Conservation (phyloP, 2,113 vertebrate genomes). For the Bos javanicus region DNA sequence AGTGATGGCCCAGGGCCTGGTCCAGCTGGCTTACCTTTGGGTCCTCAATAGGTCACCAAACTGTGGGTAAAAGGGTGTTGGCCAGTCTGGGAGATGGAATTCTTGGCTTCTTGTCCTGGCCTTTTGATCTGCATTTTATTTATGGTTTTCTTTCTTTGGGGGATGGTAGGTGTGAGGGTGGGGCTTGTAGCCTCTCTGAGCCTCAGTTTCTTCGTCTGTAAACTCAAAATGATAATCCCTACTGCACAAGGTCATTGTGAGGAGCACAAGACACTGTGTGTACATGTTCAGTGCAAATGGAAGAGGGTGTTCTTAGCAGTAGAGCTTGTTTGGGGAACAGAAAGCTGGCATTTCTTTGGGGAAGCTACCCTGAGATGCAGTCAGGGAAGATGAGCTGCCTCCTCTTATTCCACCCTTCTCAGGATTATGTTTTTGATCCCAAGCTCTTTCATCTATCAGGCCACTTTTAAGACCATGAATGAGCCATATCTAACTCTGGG, state of each 20-base stretch:
- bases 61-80: neutral
- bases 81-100: neutral
- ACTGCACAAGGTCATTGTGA: neutral
- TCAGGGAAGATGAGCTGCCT: neutral
- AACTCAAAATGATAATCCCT: neutral
- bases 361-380: neutral
- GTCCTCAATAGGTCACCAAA: neutral
- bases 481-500: neutral
- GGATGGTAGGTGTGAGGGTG: neutral
- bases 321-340: neutral
- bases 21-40: neutral
- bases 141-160: neutral
- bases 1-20: neutral
- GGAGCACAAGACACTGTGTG: neutral
- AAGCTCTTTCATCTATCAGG: neutral
- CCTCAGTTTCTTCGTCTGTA: constrained; percentile 17
- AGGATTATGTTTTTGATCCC: neutral
- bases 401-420: neutral
- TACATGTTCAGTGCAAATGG: neutral
- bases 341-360: constrained; percentile 12
- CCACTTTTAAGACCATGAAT: neutral
- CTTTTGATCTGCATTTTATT: neutral
- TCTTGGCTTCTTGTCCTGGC: neutral
- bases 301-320: constrained; percentile 37
- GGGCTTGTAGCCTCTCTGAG: neutral